These are phyloP conservation scores for Euphonia xanthogaster DNA, from an alignment of 2,797 vertebrate genomes.

Conservation along the genomic window DNA sequence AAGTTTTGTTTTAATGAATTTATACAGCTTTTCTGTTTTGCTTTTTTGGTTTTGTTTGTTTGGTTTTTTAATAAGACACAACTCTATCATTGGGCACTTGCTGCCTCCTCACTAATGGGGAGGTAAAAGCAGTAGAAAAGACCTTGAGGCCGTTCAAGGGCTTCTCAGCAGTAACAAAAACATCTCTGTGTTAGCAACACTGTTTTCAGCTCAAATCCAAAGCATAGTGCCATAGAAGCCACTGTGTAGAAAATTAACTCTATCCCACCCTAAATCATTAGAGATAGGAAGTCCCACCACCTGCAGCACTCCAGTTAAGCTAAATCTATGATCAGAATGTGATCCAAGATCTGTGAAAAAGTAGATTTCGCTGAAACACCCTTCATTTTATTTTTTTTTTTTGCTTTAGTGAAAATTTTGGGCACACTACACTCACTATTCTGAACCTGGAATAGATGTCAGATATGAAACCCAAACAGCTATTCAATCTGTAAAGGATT, in stretches of 20 bases:
- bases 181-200: neutral
- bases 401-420: neutral
- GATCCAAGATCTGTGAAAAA: neutral
- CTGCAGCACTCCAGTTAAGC: fast-evolving
- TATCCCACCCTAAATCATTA: neutral
- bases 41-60: too few relatives aligned
- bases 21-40: neutral
- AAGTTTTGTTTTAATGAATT: neutral
- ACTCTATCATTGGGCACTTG: neutral
- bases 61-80: fast-evolving
- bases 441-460: neutral
- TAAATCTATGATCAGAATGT: neutral
- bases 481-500: neutral
- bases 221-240: too few relatives aligned
- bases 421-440: neutral
- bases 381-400: neutral
- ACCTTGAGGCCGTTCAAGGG: neutral
- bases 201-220: neutral
- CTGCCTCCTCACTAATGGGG: neutral
- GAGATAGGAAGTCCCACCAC: neutral
- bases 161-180: neutral
- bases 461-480: neutral
- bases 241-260: neutral
- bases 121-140: neutral
- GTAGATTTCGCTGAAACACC: neutral